These are phyloP conservation scores for Pycnonotus jocosus DNA, from an alignment of 2,113 vertebrate species.

Conservation along the genomic window DNA sequence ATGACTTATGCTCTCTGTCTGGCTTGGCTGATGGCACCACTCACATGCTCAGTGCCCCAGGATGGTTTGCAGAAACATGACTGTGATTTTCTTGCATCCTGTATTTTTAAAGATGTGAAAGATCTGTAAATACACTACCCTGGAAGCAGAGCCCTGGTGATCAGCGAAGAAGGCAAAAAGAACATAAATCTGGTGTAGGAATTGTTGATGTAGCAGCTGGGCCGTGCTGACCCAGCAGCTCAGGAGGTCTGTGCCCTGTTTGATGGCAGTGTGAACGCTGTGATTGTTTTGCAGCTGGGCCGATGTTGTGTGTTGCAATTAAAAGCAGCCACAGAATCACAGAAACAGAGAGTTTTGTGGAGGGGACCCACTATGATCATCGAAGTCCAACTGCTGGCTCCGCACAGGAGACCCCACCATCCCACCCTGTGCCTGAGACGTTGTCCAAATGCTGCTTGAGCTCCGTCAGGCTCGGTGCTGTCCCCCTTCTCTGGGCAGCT, in stretches of 20 bases:
- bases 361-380: not conserved
- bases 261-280: not conserved
- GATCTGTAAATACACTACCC: not conserved
- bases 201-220: not conserved
- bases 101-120: not conserved
- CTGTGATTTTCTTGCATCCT: accelerated
- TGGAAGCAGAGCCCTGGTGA: not conserved
- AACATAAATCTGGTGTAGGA: not conserved
- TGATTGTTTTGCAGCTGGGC: not conserved
- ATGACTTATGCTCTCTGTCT: not conserved
- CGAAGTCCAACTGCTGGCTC: accelerated
- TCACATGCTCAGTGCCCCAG: not conserved
- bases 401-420: not conserved
- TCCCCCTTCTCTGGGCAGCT: not conserved
- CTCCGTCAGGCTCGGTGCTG: not conserved
- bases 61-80: not conserved
- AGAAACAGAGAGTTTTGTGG: not conserved
- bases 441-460: not conserved
- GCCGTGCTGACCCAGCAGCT: not conserved
- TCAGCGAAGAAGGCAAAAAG: not conserved
- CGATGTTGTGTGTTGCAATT: not conserved
- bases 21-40: not conserved
- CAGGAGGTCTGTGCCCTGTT: accelerated
- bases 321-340: not conserved
- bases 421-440: not conserved